Percentiles rank a stretch among this genome's conserved stretches.
These are phyloP conservation scores for Peromyscus eremicus DNA, from an alignment of 2,797 vertebrate species.

Conservation along the genomic window DNA sequence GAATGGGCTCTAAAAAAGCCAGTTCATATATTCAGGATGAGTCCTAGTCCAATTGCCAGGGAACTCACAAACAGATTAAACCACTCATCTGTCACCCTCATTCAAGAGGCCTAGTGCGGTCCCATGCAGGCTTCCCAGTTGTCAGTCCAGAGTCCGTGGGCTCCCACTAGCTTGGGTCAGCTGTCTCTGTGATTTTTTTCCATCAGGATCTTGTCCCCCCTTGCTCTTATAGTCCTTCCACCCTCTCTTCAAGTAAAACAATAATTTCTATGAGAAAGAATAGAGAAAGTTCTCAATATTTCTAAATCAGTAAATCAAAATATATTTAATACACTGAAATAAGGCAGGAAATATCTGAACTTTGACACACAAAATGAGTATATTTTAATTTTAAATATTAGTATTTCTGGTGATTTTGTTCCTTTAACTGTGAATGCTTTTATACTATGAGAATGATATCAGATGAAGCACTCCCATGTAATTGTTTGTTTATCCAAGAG, in stretches of 20 bases:
- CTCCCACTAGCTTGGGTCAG: no score
- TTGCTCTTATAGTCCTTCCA: no score
- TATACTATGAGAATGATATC: neutral
- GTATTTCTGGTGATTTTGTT: neutral
- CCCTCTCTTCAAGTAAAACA: neutral
- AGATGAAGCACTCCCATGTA: neutral
- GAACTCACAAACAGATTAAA: no score
- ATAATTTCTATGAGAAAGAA: neutral
- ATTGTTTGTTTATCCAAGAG: neutral
- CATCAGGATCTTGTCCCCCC: no score
- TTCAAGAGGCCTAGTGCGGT: no score
- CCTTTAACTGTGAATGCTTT: neutral
- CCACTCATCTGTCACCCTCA: no score
- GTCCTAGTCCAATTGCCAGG: no score
- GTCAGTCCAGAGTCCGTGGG: no score
- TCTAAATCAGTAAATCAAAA: neutral
- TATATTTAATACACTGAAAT: neutral
- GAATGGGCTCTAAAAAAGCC: no score
- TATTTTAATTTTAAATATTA: conserved; percentile 21
- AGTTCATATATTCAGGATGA: no score
- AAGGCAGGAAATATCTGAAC: neutral
- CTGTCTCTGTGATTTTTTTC: no score
- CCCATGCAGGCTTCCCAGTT: no score
- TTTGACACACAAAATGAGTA: neutral
- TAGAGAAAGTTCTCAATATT: neutral